Conservation (phyloP, 2,113 vertebrate species). For the Sinocyclocheilus rhinocerous region DNA sequence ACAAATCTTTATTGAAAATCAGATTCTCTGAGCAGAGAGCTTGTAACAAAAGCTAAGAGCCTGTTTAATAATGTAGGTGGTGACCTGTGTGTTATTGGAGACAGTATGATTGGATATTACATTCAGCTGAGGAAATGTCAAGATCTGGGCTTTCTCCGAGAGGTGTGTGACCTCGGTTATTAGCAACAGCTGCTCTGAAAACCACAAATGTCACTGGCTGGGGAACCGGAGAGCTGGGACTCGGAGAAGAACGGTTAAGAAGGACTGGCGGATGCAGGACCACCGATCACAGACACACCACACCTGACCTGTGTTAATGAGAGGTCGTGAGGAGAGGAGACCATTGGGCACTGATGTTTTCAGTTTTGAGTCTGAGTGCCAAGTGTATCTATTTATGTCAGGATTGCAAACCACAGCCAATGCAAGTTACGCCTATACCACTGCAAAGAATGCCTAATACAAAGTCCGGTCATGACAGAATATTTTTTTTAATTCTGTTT, state of each 20-base stretch:
- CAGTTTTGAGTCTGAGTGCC: constrained; percentile 3
- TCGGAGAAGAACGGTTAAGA: constrained; percentile 43
- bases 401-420: not conserved
- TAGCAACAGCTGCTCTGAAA: constrained; percentile 61
- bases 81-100: constrained; percentile 62
- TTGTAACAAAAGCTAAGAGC: constrained; percentile 61
- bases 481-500: not conserved
- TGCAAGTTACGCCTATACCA: not conserved
- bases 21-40: constrained; percentile 50
- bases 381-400: not conserved
- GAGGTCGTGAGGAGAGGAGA: constrained; percentile 40
- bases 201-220: constrained; percentile 61
- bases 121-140: constrained; percentile 63
- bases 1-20: constrained; percentile 55
- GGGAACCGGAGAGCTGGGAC: constrained; percentile 33
- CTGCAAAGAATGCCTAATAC: not conserved
- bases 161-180: constrained; percentile 63
- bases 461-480: not conserved
- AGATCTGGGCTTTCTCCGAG: constrained; percentile 50
- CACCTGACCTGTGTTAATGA: constrained; percentile 60
- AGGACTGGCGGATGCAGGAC: constrained; percentile 32
- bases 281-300: constrained; percentile 51
- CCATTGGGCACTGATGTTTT: constrained; percentile 47
- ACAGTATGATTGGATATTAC: constrained; percentile 63
- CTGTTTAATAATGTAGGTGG: constrained; percentile 66